Percentiles rank a stretch among this genome's conserved stretches.
phyloP scores from a whole-genome alignment of 2,888 invertebrate species.

The Cremastinae sp. region DNA sequence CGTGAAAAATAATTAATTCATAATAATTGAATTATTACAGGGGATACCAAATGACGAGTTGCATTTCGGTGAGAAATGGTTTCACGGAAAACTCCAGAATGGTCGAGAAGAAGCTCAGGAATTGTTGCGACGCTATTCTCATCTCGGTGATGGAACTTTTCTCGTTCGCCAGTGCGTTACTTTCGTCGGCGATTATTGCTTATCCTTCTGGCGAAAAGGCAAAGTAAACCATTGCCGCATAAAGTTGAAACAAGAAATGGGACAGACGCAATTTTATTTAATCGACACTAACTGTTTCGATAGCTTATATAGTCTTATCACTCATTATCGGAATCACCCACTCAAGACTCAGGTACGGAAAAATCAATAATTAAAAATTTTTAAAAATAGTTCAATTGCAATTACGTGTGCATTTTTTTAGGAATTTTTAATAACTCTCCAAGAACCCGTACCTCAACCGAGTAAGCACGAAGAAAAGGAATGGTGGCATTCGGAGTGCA shows the following conservation, averaged over 20 bases:
- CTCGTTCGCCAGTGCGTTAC: slow-evolving; percentile 96
- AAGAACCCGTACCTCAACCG: slow-evolving; percentile 96
- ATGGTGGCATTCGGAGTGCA: slow-evolving; percentile 94
- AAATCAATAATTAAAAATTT: background rate
- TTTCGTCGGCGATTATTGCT: slow-evolving; percentile 96
- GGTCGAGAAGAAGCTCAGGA: slow-evolving; percentile 88
- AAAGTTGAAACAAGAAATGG: slow-evolving; percentile 92
- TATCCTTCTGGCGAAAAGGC: slow-evolving; percentile 96
- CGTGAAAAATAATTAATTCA: slow-evolving; percentile 3
- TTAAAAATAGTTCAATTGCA: background rate
- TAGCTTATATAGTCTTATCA: slow-evolving; percentile 94
- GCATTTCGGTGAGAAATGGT: slow-evolving; percentile 96
- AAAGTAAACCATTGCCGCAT: slow-evolving; percentile 96
- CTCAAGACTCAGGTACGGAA: slow-evolving; percentile 88
- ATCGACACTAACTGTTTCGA: slow-evolving; percentile 94
- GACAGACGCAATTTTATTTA: slow-evolving; percentile 93
- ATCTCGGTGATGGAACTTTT: slow-evolving; percentile 95
- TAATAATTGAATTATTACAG: slow-evolving; percentile 65
- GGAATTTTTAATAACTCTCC: slow-evolving; percentile 93
- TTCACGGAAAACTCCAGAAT: slow-evolving; percentile 92
- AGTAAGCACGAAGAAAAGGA: slow-evolving; percentile 95
- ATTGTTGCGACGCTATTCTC: slow-evolving; percentile 87
- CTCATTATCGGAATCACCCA: slow-evolving; percentile 93
- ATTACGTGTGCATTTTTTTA: no score
- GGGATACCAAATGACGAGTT: slow-evolving; percentile 92